A percentile compares a stretch with the other conserved stretches of the same genome.
phyloP scores from a whole-genome alignment of 2,113 vertebrate genomes.

The Calcarius ornatus region DNA sequence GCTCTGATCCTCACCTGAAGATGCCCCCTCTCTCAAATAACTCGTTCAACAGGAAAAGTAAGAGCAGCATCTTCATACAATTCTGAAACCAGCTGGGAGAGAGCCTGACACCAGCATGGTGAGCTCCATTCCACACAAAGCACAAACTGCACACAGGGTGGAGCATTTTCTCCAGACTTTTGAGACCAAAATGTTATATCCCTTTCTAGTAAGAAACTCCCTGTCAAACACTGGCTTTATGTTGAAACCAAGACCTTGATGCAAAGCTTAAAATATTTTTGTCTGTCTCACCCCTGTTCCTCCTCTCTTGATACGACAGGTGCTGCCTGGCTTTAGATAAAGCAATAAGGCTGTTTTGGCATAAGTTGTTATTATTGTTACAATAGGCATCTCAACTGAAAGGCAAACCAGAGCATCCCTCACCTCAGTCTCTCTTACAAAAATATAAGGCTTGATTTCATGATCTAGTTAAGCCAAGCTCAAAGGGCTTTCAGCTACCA shows the following conservation, averaged over 20 bases:
- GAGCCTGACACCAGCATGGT: background rate
- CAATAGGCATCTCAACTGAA: background rate
- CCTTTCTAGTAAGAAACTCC: background rate
- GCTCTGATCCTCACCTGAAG: background rate
- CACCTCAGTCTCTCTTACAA: background rate
- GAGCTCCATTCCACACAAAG: background rate
- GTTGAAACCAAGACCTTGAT: background rate
- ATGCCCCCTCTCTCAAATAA: background rate
- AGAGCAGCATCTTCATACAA: fast-evolving
- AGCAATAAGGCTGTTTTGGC: background rate
- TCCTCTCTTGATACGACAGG: background rate
- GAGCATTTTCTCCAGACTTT: background rate
- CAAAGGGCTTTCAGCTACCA: background rate
- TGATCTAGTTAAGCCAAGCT: background rate
- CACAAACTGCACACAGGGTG: background rate
- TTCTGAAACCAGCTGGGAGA: background rate
- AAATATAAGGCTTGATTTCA: background rate
- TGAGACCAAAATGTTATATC: background rate
- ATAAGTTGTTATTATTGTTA: background rate
- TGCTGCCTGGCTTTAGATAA: background rate
- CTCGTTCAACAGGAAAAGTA: background rate
- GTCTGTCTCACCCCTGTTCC: background rate
- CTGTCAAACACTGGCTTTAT: background rate
- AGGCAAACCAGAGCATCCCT: background rate
- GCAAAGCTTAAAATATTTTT: background rate